Conservation (phyloP, 2,797 vertebrate genomes). For the Ciconia nigra region DNA sequence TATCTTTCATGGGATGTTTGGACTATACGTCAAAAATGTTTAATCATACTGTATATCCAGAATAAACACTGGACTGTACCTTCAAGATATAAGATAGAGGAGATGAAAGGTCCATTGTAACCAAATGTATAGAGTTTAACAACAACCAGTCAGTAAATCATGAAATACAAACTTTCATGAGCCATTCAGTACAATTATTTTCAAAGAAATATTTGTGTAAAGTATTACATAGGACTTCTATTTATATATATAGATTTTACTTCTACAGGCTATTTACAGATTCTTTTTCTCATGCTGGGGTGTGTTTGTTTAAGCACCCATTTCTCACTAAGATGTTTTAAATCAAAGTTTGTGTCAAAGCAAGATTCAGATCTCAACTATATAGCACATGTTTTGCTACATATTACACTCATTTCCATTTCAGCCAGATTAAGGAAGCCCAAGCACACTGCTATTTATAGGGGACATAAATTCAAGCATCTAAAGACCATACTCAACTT, state of each 20-base stretch:
- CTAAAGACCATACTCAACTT: not conserved
- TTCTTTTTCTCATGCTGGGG: not conserved
- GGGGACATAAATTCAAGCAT: not conserved
- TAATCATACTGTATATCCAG: not conserved
- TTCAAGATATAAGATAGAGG: not conserved
- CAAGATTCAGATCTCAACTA: not conserved
- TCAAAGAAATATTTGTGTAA: not conserved
- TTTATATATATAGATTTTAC: not conserved
- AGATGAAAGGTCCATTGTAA: not conserved
- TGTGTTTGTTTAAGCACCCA: not conserved
- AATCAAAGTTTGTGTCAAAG: not conserved
- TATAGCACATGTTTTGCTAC: not conserved
- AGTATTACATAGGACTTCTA: not conserved
- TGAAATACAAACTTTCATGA: not conserved
- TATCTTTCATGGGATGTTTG: conserved; percentile 3
- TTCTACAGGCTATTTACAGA: not conserved
- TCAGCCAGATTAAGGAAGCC: not conserved
- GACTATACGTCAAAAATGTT: not conserved
- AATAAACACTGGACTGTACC: conserved; percentile 3
- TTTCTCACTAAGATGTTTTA: not conserved
- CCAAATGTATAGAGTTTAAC: not conserved
- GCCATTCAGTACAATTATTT: not conserved
- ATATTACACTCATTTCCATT: not conserved
- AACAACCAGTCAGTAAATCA: not conserved
- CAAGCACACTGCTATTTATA: not conserved